Conservation (phyloP, 2,888 invertebrate genomes). For the Phytoseiulus persimilis region DNA sequence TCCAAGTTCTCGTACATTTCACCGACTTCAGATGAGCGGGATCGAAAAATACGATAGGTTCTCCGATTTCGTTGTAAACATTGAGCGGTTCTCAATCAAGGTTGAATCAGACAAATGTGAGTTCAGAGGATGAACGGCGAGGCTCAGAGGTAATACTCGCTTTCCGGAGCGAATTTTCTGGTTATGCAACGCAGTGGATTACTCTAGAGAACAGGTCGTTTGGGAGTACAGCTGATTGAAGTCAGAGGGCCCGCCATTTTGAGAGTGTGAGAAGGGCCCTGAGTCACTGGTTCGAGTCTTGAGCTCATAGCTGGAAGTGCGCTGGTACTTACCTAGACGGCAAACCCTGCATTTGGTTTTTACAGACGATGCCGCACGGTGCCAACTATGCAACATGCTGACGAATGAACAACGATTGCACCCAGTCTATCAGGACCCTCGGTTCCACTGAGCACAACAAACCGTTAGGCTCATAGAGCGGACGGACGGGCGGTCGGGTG, state of each 20-base stretch:
- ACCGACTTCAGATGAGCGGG: background rate
- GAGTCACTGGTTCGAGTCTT: background rate
- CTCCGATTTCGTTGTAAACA: background rate
- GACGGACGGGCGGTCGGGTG: background rate
- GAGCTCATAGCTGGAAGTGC: conserved; percentile 6
- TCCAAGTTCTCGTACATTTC: too few species aligned
- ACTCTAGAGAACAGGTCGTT: background rate
- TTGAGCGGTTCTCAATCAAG: background rate
- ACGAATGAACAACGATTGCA: conserved; percentile 20
- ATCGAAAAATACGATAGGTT: background rate
- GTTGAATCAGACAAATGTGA: too few species aligned
- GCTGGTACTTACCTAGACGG: conserved; percentile 29
- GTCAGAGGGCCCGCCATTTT: conserved; percentile 34
- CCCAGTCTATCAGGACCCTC: background rate
- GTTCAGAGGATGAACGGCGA: background rate
- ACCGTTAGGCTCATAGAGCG: background rate
- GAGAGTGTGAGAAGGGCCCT: conserved; percentile 36
- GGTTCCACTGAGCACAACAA: background rate
- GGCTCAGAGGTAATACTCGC: background rate
- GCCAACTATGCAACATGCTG: conserved; percentile 37
- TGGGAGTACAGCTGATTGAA: conserved; percentile 7
- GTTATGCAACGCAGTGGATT: background rate
- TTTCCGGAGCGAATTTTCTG: too few species aligned
- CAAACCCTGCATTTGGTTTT: conserved; percentile 22
- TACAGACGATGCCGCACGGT: conserved; percentile 20